Conservation (phyloP, 2,888 invertebrate species). For the Oscheius sp. region DNA sequence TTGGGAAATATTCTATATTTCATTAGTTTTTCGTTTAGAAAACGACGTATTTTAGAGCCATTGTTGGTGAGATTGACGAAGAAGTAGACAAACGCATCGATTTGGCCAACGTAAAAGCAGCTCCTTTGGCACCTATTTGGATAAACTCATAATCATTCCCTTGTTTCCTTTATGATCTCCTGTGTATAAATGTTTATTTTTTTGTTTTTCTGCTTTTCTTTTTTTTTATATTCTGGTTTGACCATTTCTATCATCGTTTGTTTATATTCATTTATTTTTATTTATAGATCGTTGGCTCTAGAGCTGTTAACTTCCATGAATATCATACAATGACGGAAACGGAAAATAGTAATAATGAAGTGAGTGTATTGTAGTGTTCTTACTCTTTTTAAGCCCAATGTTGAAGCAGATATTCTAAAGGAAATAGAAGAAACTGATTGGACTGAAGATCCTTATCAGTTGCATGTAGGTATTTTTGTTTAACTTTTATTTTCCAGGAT, state of each 20-base stretch:
- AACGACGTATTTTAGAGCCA: constrained; percentile 74
- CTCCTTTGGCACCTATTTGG: constrained; percentile 74
- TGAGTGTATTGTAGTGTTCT: background rate
- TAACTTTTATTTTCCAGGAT: background rate
- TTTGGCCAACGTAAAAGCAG: constrained; percentile 74
- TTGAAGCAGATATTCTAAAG: constrained; percentile 18
- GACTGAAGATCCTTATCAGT: constrained; percentile 25
- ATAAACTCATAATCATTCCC: constrained; percentile 32
- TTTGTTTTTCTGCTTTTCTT: background rate
- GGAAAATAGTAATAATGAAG: background rate
- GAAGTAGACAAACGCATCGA: constrained; percentile 75
- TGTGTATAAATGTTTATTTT: background rate
- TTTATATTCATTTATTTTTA: background rate
- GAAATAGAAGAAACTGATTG: constrained; percentile 24
- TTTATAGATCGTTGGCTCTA: background rate
- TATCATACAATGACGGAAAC: background rate
- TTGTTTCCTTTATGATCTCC: background rate
- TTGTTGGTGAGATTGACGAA: constrained; percentile 76
- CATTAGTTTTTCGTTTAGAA: constrained; percentile 30
- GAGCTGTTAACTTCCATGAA: background rate
- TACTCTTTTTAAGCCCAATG: background rate
- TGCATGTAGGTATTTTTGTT: background rate
- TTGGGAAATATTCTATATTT: background rate
- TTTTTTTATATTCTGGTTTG: background rate
- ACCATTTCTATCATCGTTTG: background rate